Evolutionary conservation across 1,140 invertebrate genomes (phyloP).

Genomic region (Scaptomyza graminum): DNA sequence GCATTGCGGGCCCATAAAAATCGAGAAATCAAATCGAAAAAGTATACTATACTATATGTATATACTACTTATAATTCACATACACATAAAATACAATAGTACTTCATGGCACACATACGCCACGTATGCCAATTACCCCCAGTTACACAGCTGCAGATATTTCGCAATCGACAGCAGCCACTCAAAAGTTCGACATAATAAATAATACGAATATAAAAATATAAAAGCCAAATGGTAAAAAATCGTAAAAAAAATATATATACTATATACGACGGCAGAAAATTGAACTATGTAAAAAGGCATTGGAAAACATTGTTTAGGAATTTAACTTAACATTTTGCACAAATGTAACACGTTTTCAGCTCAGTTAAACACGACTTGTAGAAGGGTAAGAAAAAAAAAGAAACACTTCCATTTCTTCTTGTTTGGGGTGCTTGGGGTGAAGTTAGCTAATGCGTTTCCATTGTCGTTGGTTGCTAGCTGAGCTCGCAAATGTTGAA

Average conservation of each 20-base stretch:
- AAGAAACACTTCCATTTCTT: neutral
- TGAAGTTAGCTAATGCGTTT: conserved; percentile 63
- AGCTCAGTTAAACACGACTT: conserved; percentile 3
- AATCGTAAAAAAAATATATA: conserved; percentile 12
- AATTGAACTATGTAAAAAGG: conserved; percentile 17
- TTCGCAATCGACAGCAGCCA: conserved; percentile 25
- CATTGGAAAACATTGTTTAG: conserved; percentile 25
- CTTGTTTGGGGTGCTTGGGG: neutral
- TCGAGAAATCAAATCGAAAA: conserved; percentile 56
- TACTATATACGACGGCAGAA: conserved; percentile 10
- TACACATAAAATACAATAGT: conserved; percentile 1
- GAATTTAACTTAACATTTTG: conserved; percentile 22
- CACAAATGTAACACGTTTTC: conserved; percentile 25
- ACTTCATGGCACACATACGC: conserved; percentile 32
- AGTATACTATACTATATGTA: conserved; percentile 3
- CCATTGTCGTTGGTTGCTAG: conserved; percentile 63
- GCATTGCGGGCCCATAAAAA: conserved; percentile 63
- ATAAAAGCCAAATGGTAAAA: conserved; percentile 31
- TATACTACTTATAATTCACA: no score
- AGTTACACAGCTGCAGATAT: conserved; percentile 46
- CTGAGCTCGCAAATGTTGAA: conserved; percentile 47
- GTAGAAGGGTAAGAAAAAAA: neutral
- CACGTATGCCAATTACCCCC: conserved; percentile 37
- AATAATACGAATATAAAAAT: conserved; percentile 55
- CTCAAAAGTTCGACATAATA: conserved; percentile 64